phyloP scores from a whole-genome alignment of 2,797 vertebrate genomes.

The Smutsia temminckii region DNA sequence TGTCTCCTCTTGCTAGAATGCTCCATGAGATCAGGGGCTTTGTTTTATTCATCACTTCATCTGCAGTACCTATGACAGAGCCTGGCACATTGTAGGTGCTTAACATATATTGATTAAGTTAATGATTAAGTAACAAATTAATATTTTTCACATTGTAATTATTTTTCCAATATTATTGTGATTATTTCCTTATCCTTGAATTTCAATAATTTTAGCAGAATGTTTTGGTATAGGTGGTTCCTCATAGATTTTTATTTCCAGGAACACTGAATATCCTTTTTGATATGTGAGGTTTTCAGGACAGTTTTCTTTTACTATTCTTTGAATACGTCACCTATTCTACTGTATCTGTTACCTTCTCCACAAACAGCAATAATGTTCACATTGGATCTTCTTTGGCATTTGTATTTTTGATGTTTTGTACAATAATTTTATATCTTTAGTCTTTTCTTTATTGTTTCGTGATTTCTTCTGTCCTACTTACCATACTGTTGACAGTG shows the following conservation, averaged over 20 bases:
- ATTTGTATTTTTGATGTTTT: neutral
- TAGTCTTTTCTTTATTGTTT: neutral
- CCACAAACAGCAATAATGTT: neutral
- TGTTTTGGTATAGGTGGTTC: neutral
- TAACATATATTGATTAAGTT: neutral
- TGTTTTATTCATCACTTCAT: neutral
- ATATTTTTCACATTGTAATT: neutral
- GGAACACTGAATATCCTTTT: neutral
- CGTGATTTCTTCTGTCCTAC: neutral
- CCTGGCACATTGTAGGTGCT: neutral
- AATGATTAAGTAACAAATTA: neutral
- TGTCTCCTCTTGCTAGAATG: neutral
- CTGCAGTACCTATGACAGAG: neutral
- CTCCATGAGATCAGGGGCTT: neutral
- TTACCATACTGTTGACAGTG: neutral
- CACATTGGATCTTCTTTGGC: neutral
- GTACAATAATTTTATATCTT: neutral
- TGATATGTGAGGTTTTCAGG: neutral
- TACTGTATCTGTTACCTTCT: neutral
- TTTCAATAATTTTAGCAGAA: neutral
- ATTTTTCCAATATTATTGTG: no score
- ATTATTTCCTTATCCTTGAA: no score
- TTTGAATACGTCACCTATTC: neutral
- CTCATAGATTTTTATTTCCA: neutral
- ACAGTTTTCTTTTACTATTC: conserved; percentile 3